Base-by-base conservation (phyloP, 2,888 invertebrate genomes). In the Dichetophora obliterata region DNA sequence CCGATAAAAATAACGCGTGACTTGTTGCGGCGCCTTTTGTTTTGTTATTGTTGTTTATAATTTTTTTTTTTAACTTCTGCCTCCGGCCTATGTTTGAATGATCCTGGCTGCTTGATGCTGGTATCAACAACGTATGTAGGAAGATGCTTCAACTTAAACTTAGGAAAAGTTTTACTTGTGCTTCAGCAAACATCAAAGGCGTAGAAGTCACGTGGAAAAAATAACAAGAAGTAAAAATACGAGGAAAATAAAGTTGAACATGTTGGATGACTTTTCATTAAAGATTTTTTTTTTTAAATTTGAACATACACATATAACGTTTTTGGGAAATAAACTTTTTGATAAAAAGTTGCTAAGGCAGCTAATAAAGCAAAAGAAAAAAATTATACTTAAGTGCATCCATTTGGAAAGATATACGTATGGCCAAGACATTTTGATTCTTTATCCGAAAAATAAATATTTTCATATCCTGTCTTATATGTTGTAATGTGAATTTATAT, bases 1-100 rank as follows among this genome's bases (percentile, higher is more conserved):
- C 48, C 61, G 61, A 73, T 61, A 43, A 73, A 73, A 73, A 50
- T 43, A 73, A 73, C 72, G 72, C 72, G 61, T 73, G 72, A 73
- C 72, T 73, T 73, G 72, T 73, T 73, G 72, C 72, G 63, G 72
- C 31, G 72, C 9, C 50, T 31, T 48, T 52, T 69, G 57, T 61
- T 19, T 34, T 70, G 31, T 70, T 70, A 31, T 52, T 70, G 19
- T 52, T 65, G 31, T 54, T 43, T 43, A 54, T 54, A 19, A 54
- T n/a, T 65, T 65, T 34, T 11, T 34, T 27, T n/a, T 69, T 69
- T 48, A 3, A 0, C 5, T 37, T 69, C 31, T 19, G 70, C 54
- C 54, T 52, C 14, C 19, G 34, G 66, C 22, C 24, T 24, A 19
- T 52, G 54, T 34, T 54, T 43, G 43, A 11, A 43, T 11, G 43